phyloP scores from a whole-genome alignment of 1,140 invertebrate species.

The Triops cancriformis region DNA sequence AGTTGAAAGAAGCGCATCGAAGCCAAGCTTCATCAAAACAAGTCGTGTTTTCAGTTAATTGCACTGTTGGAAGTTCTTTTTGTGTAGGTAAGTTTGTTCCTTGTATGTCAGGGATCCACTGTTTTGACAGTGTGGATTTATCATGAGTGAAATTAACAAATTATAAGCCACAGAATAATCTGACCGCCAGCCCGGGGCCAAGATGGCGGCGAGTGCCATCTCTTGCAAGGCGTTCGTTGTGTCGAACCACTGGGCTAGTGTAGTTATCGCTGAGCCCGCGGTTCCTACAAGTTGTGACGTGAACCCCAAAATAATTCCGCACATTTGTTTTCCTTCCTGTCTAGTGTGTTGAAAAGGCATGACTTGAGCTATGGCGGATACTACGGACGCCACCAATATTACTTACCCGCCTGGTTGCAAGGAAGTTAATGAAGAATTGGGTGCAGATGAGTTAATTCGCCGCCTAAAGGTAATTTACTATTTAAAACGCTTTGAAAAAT shows the following conservation, averaged over 20 bases:
- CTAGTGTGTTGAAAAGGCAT: background rate
- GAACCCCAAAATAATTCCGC: background rate
- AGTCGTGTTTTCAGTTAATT: background rate
- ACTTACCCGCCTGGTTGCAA: slow-evolving; percentile 78
- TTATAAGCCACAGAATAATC: background rate
- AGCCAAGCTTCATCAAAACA: slow-evolving; percentile 9
- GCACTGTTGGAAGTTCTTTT: background rate
- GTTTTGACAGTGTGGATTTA: background rate
- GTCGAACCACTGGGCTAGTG: background rate
- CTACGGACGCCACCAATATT: slow-evolving; percentile 43
- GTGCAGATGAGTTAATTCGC: slow-evolving; percentile 87
- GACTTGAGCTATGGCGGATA: slow-evolving; percentile 4
- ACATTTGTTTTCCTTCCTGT: background rate
- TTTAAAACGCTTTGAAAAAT: slow-evolving; percentile 30
- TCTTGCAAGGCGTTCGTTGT: slow-evolving; percentile 12
- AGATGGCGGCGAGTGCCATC: slow-evolving; percentile 11
- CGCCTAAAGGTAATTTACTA: slow-evolving; percentile 66
- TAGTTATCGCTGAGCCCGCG: background rate
- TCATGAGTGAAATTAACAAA: background rate
- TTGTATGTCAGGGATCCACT: background rate
- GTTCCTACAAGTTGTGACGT: background rate
- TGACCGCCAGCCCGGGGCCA: slow-evolving; percentile 2
- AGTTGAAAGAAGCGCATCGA: slow-evolving; percentile 2
- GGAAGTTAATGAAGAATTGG: slow-evolving; percentile 81
- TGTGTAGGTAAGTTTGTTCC: background rate